A percentile compares a stretch with the other conserved stretches of the same genome.
Conservation (phyloP, 2,888 invertebrate genomes). For the Thysanoteuthis rhombus region DNA sequence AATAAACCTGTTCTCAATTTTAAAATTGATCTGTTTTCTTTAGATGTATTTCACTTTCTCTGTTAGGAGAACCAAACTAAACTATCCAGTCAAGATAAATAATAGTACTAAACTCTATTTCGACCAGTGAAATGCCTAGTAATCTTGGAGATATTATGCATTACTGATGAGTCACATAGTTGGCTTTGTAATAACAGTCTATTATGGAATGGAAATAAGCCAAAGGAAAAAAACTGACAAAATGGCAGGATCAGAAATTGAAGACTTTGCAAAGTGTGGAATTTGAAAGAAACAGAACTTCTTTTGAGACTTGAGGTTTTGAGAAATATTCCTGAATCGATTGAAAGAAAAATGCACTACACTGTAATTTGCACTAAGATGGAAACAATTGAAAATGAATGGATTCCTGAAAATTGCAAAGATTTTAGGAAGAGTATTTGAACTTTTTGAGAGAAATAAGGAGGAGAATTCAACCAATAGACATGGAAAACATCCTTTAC, state of each 20-base stretch:
- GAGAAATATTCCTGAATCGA: background rate
- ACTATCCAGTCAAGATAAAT: background rate
- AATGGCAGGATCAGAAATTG: background rate
- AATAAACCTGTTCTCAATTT: no score
- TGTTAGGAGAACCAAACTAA: background rate
- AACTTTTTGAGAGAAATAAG: background rate
- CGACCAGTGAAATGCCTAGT: background rate
- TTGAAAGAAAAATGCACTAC: background rate
- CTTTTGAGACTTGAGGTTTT: background rate
- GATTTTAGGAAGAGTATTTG: background rate
- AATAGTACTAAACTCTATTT: background rate
- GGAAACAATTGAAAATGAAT: background rate
- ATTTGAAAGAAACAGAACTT: background rate
- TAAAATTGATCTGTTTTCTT: no score
- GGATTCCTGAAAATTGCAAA: background rate
- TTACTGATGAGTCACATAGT: background rate
- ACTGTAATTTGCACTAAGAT: background rate
- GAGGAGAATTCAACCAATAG: background rate
- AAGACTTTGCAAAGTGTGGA: background rate
- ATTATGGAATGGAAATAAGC: background rate
- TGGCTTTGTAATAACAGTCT: background rate
- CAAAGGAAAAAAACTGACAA: background rate
- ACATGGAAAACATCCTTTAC: background rate
- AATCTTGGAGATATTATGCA: background rate
- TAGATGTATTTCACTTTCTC: background rate